Evolutionary conservation across 2,113 vertebrate genomes (phyloP), one percentile per base, ranked within the genome.

Genomic region (Chloropsis cyanopogon): DNA sequence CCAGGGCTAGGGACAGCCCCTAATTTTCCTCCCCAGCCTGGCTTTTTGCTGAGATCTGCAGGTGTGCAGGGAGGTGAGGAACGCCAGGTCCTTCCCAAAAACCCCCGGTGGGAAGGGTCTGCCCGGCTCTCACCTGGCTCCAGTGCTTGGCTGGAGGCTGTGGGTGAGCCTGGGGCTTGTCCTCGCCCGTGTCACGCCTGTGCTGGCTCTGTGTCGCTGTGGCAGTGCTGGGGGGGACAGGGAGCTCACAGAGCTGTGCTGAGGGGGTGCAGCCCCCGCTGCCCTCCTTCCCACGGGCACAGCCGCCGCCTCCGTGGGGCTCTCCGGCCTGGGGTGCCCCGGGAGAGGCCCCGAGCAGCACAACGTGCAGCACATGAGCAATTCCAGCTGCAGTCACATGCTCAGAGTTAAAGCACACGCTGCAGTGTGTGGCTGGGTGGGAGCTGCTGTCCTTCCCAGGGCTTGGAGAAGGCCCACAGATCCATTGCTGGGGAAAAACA

Each of bases 131-230:
- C 52, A 2, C 31, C 50, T 12, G 69, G 39, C 41, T 52, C 61
- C 1, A 2, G 52, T 3, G 61, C 91, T 71, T 25, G 65, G 22
- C 65, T 12, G 15, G 56, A 39, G 65, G 33, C 66, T 37, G 54
- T 2, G 13, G 42, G 1, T 1, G 22, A 91, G 82, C 50, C 0
- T 12, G 17, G 13, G 42, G 15, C 35, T 92, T 1, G 0, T 87
- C 56, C 56, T 87, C 1, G 0, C 35, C n/a, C 6, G 0, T 50
- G 28, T 41, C 12, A 7, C 20, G 4, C 39, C 41, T 14, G 41
- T 50, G 5, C 44, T 47, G 75, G 46, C 60, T 35, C 68, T 9
- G 68, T 86, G 89, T 82, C 87, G 59, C 92, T 59, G 21, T 49
- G 71, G 73, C 86, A 46, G 68, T 4, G 42, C 76, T 18, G 19